Base-by-base conservation (phyloP, 2,888 invertebrate species). In the Salticus scenicus region DNA sequence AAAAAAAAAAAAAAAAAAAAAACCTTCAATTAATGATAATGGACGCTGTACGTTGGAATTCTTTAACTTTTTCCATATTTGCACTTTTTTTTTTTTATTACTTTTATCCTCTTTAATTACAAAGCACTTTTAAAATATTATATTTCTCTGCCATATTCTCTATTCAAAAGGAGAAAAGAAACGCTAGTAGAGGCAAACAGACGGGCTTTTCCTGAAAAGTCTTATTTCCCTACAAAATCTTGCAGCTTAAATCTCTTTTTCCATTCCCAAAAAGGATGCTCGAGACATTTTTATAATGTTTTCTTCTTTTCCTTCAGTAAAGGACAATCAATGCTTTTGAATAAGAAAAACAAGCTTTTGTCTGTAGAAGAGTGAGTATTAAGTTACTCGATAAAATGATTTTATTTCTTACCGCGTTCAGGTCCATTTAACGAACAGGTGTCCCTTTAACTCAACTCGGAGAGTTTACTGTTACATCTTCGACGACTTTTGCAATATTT, bases 361-460 rank as follows among this genome's bases (percentile, higher is more conserved):
- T 42, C 70, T 42, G 42, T 70, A 66, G 24, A 67, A 63, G 12
- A n/a, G 12, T 28, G 27, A 70, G 70, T 70, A 70, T 70, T 70
- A 70, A 70, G 42, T 70, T 70, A 42, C 70, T 27, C 70, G 41
- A 41, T 28, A 17, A 28, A 70, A 41, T 42, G 17, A 27, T 70
- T 42, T 42, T 70, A 33, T 70, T 41, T 70, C 20, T 42, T 41
- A 28, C 42, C 42, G 8, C 28, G 17, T 27, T 70, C 63, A 17
- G 24, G 75, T 75, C 63, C 81, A 81, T 81, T 81, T 81, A 81
- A 75, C 64, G 81, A 81, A 42, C 47, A 42, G 63, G 75, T 63
- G 57, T 8, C 69, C 30, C 4, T 12, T 24, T 70, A 42, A 81
- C 81, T 81, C 81, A 75, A 75, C 81, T 74, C 69, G 42, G n/a